These are phyloP conservation scores for Cephus cinctus DNA, from an alignment of 1,140 invertebrate genomes.

Conservation along the genomic window DNA sequence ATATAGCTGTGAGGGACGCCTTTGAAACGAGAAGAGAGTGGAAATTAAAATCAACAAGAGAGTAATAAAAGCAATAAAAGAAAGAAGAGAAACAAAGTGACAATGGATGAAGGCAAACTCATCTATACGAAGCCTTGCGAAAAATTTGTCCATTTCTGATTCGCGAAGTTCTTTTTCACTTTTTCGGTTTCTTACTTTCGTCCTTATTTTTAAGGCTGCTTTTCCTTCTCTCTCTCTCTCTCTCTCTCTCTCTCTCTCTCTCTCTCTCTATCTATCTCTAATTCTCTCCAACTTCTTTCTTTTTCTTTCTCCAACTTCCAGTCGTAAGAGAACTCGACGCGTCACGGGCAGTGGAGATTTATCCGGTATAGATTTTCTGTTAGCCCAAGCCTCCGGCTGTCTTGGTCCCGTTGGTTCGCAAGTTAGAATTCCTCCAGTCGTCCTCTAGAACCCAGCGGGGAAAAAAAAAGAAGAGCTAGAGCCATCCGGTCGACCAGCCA, in stretches of 20 bases:
- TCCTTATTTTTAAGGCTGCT: no score
- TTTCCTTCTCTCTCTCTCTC: slow-evolving; percentile 9
- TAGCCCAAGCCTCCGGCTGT: slow-evolving; percentile 49
- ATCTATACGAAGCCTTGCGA: no score
- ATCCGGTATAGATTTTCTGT: slow-evolving; percentile 24
- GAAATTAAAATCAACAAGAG: no score
- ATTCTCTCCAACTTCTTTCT: slow-evolving; percentile 8
- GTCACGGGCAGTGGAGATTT: slow-evolving; percentile 46
- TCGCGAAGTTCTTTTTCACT: no score
- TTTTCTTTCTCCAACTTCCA: slow-evolving; percentile 5
- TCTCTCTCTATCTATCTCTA: slow-evolving; percentile 1
- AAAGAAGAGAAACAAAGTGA: no score
- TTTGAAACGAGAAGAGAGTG: no score
- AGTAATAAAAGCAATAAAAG: no score
- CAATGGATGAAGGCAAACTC: no score
- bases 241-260: slow-evolving; percentile 12
- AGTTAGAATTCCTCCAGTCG: slow-evolving; percentile 53
- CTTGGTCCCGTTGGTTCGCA: slow-evolving; percentile 58
- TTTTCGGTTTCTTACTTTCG: no score
- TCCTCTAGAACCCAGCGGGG: slow-evolving; percentile 42
- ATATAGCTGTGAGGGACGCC: no score
- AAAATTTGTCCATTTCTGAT: no score
- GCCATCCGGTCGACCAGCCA: no score
- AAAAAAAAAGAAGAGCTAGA: slow-evolving; percentile 8
- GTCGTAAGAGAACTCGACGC: slow-evolving; percentile 23